A percentile compares a stretch with the other conserved stretches of the same genome.
Evolutionary conservation across 2,113 vertebrate genomes (phyloP).

Genomic region (Platichthys stellatus): DNA sequence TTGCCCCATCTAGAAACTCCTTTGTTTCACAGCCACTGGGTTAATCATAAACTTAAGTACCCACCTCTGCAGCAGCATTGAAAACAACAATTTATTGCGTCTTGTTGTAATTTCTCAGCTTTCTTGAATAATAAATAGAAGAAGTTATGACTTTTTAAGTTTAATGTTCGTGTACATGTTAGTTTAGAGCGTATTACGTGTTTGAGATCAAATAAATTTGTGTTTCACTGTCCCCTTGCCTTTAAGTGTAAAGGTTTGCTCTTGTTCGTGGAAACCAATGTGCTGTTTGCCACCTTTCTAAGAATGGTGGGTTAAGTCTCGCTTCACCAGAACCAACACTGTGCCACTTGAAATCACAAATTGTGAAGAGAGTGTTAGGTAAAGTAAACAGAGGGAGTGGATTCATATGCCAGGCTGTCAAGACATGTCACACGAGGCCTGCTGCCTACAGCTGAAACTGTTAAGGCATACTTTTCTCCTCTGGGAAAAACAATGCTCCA

Average conservation of each 20-base stretch:
- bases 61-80: slow-evolving; percentile 30
- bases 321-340: neutral
- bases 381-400: slow-evolving; percentile 59
- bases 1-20: slow-evolving; percentile 55
- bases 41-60: slow-evolving; percentile 76
- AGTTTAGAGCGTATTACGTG: slow-evolving; percentile 1
- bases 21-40: slow-evolving; percentile 70
- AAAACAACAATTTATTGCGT: slow-evolving; percentile 28
- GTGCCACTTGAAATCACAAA: slow-evolving; percentile 46
- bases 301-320: neutral
- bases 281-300: slow-evolving; percentile 4
- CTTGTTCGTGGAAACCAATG: slow-evolving; percentile 14
- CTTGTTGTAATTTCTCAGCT: slow-evolving; percentile 27
- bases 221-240: neutral
- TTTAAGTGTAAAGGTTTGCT: slow-evolving; percentile 1
- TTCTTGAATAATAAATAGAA: slow-evolving; percentile 20
- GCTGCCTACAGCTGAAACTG: slow-evolving; percentile 26
- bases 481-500: neutral
- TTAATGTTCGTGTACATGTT: neutral
- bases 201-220: neutral
- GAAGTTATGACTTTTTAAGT: slow-evolving; percentile 5
- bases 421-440: slow-evolving; percentile 31
- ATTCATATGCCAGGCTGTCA: slow-evolving; percentile 49
- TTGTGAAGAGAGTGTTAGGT: slow-evolving; percentile 51
- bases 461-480: slow-evolving; percentile 6